These are phyloP conservation scores for Petroica traversi DNA, from an alignment of 2,113 vertebrate genomes.

Conservation along the genomic window DNA sequence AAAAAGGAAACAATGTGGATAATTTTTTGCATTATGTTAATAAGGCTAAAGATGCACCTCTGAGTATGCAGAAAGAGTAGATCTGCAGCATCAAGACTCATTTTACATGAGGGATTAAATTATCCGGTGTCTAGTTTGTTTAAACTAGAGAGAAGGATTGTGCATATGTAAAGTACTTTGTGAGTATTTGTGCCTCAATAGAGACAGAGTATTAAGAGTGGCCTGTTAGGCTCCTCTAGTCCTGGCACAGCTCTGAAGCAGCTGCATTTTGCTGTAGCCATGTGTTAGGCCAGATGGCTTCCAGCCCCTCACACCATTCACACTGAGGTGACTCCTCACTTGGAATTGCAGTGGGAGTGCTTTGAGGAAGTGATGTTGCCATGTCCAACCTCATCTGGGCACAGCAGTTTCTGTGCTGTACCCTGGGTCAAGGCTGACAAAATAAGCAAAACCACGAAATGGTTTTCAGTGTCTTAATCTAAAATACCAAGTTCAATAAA, in stretches of 20 bases:
- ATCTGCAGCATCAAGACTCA: background rate
- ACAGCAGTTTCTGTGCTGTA: background rate
- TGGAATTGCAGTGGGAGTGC: background rate
- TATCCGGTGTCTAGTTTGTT: background rate
- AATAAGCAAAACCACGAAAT: background rate
- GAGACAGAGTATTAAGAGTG: background rate
- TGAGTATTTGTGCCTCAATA: background rate
- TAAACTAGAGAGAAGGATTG: background rate
- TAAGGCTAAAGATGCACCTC: background rate
- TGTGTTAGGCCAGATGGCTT: background rate
- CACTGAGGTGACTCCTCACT: background rate
- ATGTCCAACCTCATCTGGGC: background rate
- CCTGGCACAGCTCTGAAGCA: background rate
- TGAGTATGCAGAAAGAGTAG: background rate
- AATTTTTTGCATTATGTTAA: background rate
- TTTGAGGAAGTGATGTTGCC: background rate
- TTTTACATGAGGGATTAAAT: background rate
- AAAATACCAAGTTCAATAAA: background rate
- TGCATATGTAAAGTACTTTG: fast-evolving
- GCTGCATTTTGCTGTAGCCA: background rate
- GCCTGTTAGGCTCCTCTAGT: background rate
- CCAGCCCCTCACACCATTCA: fast-evolving
- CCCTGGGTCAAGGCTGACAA: background rate
- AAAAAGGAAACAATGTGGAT: background rate
- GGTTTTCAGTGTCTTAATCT: background rate